Evolutionary conservation across 2,888 invertebrate species (phyloP).

Genomic region (Hofmannophila pseudospretella): DNA sequence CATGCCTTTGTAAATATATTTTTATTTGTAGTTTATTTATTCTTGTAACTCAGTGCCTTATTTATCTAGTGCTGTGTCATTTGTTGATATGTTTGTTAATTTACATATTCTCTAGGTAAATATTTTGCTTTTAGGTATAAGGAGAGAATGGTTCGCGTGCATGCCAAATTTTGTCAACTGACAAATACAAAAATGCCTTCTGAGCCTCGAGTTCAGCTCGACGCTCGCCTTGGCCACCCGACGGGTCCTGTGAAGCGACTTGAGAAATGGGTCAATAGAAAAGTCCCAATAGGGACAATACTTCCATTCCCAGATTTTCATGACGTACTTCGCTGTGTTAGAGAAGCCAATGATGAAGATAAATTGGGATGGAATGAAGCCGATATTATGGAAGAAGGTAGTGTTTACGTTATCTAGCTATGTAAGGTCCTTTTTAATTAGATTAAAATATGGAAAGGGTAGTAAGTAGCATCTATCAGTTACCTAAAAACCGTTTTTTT

Average conservation of each 20-base stretch:
- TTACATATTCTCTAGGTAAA: neutral
- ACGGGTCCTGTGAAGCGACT: conserved; percentile 57
- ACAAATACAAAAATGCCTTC: conserved; percentile 74
- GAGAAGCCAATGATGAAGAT: conserved; percentile 58
- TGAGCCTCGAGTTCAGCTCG: conserved; percentile 55
- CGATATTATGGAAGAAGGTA: conserved; percentile 68
- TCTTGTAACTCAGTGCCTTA: conserved; percentile 12
- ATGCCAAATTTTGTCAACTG: conserved; percentile 81
- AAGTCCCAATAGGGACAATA: conserved; percentile 59
- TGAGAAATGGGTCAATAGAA: conserved; percentile 63
- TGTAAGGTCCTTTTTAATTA: too few relatives aligned
- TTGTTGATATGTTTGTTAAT: neutral
- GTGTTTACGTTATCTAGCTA: too few relatives aligned
- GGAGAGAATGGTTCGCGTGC: conserved; percentile 62
- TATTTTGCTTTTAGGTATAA: conserved; percentile 48
- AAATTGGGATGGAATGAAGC: conserved; percentile 60
- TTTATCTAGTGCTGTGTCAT: conserved; percentile 25
- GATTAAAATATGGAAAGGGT: too few relatives aligned
- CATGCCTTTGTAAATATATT: neutral
- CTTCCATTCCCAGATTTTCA: conserved; percentile 76
- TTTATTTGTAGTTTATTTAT: neutral
- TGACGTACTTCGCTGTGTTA: conserved; percentile 66
- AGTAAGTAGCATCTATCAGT: too few relatives aligned
- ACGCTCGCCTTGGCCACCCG: conserved; percentile 50
- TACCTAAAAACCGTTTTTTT: too few relatives aligned